Base-by-base conservation (phyloP, 2,113 vertebrate species). In the Gallinago undulata region DNA sequence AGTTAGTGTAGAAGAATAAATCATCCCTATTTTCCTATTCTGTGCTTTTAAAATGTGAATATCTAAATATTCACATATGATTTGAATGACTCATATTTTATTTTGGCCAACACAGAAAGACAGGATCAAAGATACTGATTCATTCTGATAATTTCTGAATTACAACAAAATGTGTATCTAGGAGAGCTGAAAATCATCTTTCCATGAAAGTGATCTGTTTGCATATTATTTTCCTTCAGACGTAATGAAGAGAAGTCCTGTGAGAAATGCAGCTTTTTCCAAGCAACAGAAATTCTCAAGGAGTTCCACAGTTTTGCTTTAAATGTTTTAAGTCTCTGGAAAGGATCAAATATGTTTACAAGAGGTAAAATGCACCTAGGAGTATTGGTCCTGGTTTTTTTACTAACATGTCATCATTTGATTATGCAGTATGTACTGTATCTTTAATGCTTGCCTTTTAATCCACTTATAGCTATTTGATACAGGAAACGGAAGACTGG, bases 361-460 rank as follows among this genome's bases (percentile, higher is more conserved):
- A 59, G 43, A 57, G 12, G 37, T 67, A 57, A 77, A 84, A 24
- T 43, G 22, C 12, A 84, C 25, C 22, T 59, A 69, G 35, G 13
- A 83, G 2, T 24, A 47, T 74, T 2, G 1, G 31, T 19, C 39
- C 23, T 66, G 25, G 6, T 43, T 63, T 45, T 77, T 96, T 83
- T 92, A n/a, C 31, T 80, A 88, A 73, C 9, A 55, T 92, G 81
- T 88, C 14, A 72, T 77, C 68, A 67, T 84, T 27, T 72, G 60
- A 88, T 89, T 72, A 68, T 56, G 33, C 27, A 57, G 18, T 45
- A 84, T 31, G 47, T 41, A 51, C 48, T 87, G 13, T 59, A 87
- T 69, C n/a, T 83, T 85, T 88, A 90, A 55, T 83, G 25, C 31
- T 91, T 83, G 16, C 15, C 47, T 90, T 92, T 73, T 93, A 93